A percentile compares a stretch with the other conserved stretches of the same genome.
Conservation (phyloP, 2,888 invertebrate species). For the Chrysodeixis includens region DNA sequence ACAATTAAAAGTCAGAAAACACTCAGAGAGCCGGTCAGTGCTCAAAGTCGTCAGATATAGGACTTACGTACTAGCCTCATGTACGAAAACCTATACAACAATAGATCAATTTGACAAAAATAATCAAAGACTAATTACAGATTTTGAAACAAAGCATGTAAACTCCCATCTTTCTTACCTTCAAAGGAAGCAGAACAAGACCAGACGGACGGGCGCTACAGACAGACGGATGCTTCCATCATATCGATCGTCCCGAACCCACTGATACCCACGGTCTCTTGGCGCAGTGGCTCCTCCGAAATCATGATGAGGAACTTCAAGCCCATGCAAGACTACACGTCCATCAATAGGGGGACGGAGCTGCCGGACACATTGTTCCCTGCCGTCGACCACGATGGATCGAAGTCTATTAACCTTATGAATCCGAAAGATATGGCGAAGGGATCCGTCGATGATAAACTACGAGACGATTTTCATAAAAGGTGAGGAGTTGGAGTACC, state of each 20-base stretch:
- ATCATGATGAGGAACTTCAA: constrained; percentile 70
- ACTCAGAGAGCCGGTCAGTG: no score
- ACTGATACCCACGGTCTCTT: constrained; percentile 58
- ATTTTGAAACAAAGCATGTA: no score
- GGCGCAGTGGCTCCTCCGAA: constrained; percentile 63
- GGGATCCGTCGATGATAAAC: not conserved
- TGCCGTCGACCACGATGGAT: not conserved
- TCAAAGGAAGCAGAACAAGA: constrained; percentile 14
- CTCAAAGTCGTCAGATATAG: no score
- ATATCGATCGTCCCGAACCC: constrained; percentile 60
- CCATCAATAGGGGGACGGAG: not conserved
- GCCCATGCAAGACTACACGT: constrained; percentile 44
- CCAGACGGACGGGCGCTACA: constrained; percentile 20
- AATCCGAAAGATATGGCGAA: constrained; percentile 13
- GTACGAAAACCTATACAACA: no score
- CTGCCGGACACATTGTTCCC: constrained; percentile 15
- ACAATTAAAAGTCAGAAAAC: no score
- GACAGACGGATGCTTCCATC: constrained; percentile 34
- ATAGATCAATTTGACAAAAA: no score
- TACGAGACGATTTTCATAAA: constrained; percentile 8
- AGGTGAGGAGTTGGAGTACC: constrained; percentile 12
- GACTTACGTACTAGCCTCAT: no score
- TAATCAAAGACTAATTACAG: no score
- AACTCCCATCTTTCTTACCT: not conserved
- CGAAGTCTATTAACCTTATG: constrained; percentile 17